A percentile compares a stretch with the other conserved stretches of the same genome.
Conservation (phyloP, 1,140 invertebrate genomes). For the Ladona fulva region DNA sequence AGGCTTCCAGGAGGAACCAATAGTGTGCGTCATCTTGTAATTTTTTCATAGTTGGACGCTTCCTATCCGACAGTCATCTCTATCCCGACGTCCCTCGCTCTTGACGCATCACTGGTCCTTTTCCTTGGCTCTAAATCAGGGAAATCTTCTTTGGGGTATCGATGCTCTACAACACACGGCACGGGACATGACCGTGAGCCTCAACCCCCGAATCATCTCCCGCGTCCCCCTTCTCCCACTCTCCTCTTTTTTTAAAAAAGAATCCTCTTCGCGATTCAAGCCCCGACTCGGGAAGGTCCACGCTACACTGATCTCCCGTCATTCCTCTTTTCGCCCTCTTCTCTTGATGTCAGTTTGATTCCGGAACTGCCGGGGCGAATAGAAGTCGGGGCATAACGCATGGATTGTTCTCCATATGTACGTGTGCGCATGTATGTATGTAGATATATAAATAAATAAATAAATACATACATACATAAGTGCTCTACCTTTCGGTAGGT, state of each 20-base stretch:
- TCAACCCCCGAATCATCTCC: too few species aligned
- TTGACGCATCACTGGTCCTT: too few species aligned
- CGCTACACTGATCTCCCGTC: neutral
- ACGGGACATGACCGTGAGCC: too few species aligned
- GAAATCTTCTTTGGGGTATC: too few species aligned
- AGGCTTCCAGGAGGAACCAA: too few species aligned
- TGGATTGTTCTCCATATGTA: neutral
- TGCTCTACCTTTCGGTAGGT: too few species aligned
- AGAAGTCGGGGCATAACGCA: neutral
- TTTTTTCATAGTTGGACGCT: too few species aligned
- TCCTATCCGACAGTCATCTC: too few species aligned
- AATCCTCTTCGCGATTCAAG: neutral
- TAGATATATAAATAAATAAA: neutral
- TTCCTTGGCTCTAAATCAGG: too few species aligned
- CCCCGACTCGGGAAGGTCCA: neutral
- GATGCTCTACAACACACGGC: too few species aligned
- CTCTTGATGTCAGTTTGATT: constrained; percentile 5
- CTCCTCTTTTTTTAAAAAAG: neutral
- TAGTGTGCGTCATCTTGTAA: too few species aligned
- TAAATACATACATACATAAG: neutral
- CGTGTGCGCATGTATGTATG: neutral
- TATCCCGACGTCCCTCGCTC: too few species aligned
- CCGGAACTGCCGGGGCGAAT: neutral
- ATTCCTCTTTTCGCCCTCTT: neutral
- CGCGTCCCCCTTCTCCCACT: neutral